Percentiles rank a stretch among this genome's conserved stretches.
These are phyloP conservation scores for Crax fasciolata DNA, from an alignment of 2,797 vertebrate genomes.

Conservation along the genomic window DNA sequence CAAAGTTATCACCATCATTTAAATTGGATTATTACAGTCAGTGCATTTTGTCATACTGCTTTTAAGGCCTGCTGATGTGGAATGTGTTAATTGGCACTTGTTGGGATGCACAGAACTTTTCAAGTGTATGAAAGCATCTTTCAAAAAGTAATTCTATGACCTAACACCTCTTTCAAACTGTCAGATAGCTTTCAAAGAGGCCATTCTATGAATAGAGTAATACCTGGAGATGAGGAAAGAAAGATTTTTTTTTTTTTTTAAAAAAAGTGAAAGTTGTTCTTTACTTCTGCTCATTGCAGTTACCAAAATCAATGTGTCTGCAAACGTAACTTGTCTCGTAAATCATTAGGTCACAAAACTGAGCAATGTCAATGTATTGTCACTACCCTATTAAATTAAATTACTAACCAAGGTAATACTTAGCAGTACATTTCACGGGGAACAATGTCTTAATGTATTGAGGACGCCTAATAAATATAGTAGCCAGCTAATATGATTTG, in stretches of 20 bases:
- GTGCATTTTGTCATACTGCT: conserved; percentile 31
- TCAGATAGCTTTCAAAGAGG: neutral
- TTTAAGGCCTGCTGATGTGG: neutral
- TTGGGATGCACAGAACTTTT: neutral
- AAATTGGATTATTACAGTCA: conserved; percentile 40
- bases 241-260: too few relatives aligned
- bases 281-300: conserved; percentile 6
- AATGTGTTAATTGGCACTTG: conserved; percentile 30
- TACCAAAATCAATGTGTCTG: conserved; percentile 69
- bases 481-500: conserved; percentile 1
- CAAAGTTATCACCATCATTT: neutral
- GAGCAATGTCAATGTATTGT: conserved; percentile 63
- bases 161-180: neutral
- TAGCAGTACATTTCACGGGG: conserved; percentile 41
- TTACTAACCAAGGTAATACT: conserved; percentile 65
- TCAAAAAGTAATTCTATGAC: neutral
- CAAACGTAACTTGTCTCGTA: conserved; percentile 64
- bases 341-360: conserved; percentile 74
- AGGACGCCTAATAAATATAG: conserved; percentile 41
- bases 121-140: neutral
- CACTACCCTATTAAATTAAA: conserved; percentile 65
- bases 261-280: conserved; percentile 12
- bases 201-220: neutral
- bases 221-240: neutral
- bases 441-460: conserved; percentile 59